These are phyloP conservation scores for Yponomeuta evonymella DNA, from an alignment of 2,888 invertebrate genomes.

Conservation along the genomic window DNA sequence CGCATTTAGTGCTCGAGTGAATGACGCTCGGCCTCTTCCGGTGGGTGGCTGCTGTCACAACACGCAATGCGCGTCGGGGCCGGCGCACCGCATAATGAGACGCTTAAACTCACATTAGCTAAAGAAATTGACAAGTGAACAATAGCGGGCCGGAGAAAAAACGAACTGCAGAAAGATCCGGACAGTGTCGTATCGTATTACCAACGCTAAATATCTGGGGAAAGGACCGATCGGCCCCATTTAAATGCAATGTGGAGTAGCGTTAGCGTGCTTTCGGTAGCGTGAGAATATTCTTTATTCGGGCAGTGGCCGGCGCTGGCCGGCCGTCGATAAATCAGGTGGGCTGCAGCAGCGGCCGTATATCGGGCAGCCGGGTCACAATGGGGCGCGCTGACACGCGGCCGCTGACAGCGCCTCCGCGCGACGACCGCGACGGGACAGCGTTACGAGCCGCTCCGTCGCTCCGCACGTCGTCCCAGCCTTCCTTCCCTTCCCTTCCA, in stretches of 20 bases:
- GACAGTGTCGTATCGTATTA: slow-evolving; percentile 77
- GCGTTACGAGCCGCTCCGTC: slow-evolving; percentile 35
- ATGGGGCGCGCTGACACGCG: slow-evolving; percentile 50
- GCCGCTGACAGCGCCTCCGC: slow-evolving; percentile 31
- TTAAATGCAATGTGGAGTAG: slow-evolving; percentile 67
- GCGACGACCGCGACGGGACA: slow-evolving; percentile 25
- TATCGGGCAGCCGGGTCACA: slow-evolving; percentile 54
- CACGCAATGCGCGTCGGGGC: slow-evolving; percentile 71
- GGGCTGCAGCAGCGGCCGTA: slow-evolving; percentile 56
- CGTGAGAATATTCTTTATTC: slow-evolving; percentile 75
- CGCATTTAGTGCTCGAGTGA: slow-evolving; percentile 70
- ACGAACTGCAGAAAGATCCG: slow-evolving; percentile 72
- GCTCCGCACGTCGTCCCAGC: slow-evolving; percentile 30
- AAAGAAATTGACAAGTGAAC: slow-evolving; percentile 77
- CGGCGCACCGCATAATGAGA: slow-evolving; percentile 75
- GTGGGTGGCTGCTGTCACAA: slow-evolving; percentile 76
- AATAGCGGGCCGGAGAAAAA: slow-evolving; percentile 67
- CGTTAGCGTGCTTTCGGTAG: slow-evolving; percentile 73
- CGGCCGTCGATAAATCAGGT: slow-evolving; percentile 70
- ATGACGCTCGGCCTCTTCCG: slow-evolving; percentile 73
- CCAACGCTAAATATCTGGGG: slow-evolving; percentile 75
- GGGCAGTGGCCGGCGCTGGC: slow-evolving; percentile 49
- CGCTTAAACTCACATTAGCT: slow-evolving; percentile 75
- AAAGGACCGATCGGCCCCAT: slow-evolving; percentile 69
- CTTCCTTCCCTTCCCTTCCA: slow-evolving; percentile 18